These are phyloP conservation scores for Blennius ocellaris DNA, from an alignment of 2,113 vertebrate genomes.

Conservation along the genomic window DNA sequence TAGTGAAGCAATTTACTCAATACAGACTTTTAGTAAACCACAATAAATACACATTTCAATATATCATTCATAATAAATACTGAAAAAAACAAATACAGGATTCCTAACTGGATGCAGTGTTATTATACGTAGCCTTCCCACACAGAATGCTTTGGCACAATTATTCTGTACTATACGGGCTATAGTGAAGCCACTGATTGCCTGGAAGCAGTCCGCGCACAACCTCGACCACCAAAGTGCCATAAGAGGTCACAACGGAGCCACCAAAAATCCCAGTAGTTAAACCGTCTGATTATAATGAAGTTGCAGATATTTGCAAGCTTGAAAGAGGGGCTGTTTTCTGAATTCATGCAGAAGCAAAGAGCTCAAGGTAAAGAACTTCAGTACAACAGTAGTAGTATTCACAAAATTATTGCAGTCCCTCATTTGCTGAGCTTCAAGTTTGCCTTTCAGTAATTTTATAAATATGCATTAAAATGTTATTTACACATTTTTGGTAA, in stretches of 20 bases:
- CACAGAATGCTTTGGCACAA: constrained; percentile 88
- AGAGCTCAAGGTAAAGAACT: constrained; percentile 41
- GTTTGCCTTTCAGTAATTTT: constrained; percentile 23
- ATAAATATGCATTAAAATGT: constrained; percentile 26
- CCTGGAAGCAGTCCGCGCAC: constrained; percentile 59
- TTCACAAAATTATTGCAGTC: constrained; percentile 42
- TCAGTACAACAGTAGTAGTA: constrained; percentile 13
- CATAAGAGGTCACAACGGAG: constrained; percentile 21
- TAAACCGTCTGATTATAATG: constrained; percentile 39
- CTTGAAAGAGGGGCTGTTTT: constrained; percentile 43
- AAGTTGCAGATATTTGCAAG: constrained; percentile 46
- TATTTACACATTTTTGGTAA: constrained; percentile 61
- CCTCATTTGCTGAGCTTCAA: constrained; percentile 27
- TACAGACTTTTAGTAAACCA: constrained; percentile 95
- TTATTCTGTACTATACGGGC: constrained; percentile 36
- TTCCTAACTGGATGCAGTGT: constrained; percentile 83
- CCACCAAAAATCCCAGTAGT: constrained; percentile 1
- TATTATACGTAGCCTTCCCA: constrained; percentile 79
- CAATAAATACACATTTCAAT: constrained; percentile 98
- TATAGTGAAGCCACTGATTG: constrained; percentile 53
- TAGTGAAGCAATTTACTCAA: constrained; percentile 89
- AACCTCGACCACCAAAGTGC: constrained; percentile 16
- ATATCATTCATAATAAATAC: constrained; percentile 97
- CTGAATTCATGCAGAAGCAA: constrained; percentile 58
- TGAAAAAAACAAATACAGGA: constrained; percentile 88